Conservation (phyloP, 1,140 invertebrate genomes). For the Cepaea nemoralis region DNA sequence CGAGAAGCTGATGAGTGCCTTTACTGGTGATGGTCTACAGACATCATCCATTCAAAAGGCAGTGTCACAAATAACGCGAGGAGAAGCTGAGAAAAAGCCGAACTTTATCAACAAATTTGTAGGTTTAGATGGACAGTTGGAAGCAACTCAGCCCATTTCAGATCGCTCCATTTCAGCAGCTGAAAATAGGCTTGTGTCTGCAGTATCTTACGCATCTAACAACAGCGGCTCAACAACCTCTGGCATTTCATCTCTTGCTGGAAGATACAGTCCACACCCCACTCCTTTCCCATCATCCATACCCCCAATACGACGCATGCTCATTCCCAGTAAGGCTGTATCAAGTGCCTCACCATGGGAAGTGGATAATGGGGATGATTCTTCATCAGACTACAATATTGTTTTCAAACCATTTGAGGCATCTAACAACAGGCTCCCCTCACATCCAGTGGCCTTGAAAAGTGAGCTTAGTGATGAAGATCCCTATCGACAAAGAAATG, state of each 20-base stretch:
- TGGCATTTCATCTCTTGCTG: neutral
- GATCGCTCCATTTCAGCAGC: neutral
- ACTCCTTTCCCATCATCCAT: constrained; percentile 3
- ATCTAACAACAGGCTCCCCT: neutral
- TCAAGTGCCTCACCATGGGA: constrained; percentile 29
- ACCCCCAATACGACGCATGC: constrained; percentile 8
- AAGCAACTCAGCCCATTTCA: neutral
- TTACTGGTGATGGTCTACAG: neutral
- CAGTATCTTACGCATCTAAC: neutral
- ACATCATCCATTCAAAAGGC: neutral
- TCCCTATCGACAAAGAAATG: neutral
- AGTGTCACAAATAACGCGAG: neutral
- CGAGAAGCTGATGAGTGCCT: neutral
- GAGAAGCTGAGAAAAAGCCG: neutral
- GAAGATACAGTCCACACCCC: neutral
- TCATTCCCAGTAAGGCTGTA: constrained; percentile 19
- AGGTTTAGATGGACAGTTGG: neutral
- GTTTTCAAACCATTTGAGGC: neutral
- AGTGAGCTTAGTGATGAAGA: neutral
- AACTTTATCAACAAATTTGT: neutral
- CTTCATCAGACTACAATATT: neutral
- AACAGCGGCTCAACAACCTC: neutral
- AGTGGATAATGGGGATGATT: constrained; percentile 11
- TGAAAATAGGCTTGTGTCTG: neutral
- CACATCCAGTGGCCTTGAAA: neutral